Base-by-base conservation (phyloP, 1,140 invertebrate species). In the Zaprionus ghesquierei region DNA sequence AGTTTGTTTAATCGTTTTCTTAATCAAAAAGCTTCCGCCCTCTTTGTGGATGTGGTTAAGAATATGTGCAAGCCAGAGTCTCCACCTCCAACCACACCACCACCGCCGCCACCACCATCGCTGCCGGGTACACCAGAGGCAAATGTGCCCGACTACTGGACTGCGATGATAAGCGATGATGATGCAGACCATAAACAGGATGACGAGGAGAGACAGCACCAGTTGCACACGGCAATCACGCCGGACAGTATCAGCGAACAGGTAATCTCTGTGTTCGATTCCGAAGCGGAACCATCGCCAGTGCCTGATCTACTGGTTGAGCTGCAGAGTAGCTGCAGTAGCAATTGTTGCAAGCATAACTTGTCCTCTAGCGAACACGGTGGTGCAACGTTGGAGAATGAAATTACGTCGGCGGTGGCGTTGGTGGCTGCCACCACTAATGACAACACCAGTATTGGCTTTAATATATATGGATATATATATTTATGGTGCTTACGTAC, bases 31-130 rank as follows among this genome's bases (percentile, higher is more conserved):
- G 27, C 55, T 3, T 15, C 59, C 41, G 38, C 59, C 15, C 27
- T n/a, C n/a, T n/a, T n/a, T n/a, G n/a, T n/a, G n/a, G n/a, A n/a
- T n/a, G n/a, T n/a, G n/a, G n/a, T n/a, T 79, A 1, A 87, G 87
- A 12, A 82, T 87, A 63, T 71, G 62, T 23, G 68, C 18, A 70
- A 63, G 6, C 6, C 46, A 27, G 63, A 71, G 18, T 5, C 29
- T 0, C 13, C 50, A n/a, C 18, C 31, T 4, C 18, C 59, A 1
- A 6, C 31, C 5, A 51, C 61, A 13, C 68, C 55, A 18, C 13
- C 58, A 0, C 9, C 53, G 15, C 23, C 53, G 1, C 13, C 59
- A 1, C 70, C 75, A 0, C 13, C 59, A 1, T 68, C 0, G n/a
- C n/a, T n/a, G n/a, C n/a, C n/a, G n/a, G n/a, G n/a, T n/a, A n/a